Evolutionary conservation across 1,140 invertebrate genomes (phyloP).

Genomic region (Periplaneta americana): DNA sequence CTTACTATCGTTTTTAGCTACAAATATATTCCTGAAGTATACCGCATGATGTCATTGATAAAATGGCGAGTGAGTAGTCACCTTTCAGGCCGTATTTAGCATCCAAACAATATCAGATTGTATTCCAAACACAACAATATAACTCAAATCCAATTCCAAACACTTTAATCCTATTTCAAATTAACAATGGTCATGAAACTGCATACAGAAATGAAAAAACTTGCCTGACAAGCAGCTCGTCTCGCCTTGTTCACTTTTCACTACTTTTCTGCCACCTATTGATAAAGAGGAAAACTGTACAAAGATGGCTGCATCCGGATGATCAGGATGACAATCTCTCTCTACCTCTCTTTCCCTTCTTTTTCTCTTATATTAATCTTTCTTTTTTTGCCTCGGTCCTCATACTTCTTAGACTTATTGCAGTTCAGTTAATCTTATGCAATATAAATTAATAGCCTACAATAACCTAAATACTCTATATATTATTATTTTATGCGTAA

Average conservation of each 20-base stretch:
- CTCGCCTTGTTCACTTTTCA: not conserved
- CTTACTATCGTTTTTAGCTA: not conserved
- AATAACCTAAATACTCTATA: too few relatives aligned
- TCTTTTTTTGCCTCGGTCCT: too few relatives aligned
- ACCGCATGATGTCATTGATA: conserved; percentile 14
- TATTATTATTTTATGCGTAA: too few relatives aligned
- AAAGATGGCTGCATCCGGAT: not conserved
- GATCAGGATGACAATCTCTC: too few relatives aligned
- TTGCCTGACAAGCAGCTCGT: not conserved
- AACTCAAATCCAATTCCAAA: not conserved
- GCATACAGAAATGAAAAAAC: not conserved
- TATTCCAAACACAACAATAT: not conserved
- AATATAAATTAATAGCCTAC: too few relatives aligned
- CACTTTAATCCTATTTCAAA: not conserved
- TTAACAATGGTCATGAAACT: not conserved
- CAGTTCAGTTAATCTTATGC: too few relatives aligned
- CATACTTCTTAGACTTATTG: too few relatives aligned
- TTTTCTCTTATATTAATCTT: too few relatives aligned
- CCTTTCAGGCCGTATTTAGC: not conserved
- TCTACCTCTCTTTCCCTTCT: too few relatives aligned
- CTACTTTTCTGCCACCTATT: not conserved
- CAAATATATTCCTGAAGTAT: not conserved
- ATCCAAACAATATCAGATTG: not conserved
- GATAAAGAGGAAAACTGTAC: not conserved
- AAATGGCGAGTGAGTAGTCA: conserved; percentile 7